Evolutionary conservation across 2,113 vertebrate species (phyloP).

Genomic region (Tupaia chinensis): DNA sequence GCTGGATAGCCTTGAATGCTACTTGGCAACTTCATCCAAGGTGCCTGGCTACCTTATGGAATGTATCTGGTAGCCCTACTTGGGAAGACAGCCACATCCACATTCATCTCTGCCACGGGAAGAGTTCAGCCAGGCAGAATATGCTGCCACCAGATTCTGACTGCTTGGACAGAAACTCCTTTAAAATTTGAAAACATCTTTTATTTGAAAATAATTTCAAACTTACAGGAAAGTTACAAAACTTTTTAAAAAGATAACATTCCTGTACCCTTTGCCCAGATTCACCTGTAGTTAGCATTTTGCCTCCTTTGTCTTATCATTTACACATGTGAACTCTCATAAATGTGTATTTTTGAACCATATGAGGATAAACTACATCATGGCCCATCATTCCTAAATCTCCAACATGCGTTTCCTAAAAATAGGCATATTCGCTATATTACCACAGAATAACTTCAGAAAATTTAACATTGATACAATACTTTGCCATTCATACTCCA

Average conservation of each 20-base stretch:
- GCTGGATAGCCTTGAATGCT: background rate
- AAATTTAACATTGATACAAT: slow-evolving; percentile 40
- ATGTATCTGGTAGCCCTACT: background rate
- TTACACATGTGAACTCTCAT: background rate
- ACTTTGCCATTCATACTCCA: background rate
- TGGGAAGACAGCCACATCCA: slow-evolving; percentile 3
- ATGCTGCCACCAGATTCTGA: slow-evolving; percentile 36
- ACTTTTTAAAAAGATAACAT: slow-evolving; percentile 50
- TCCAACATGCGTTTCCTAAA: background rate
- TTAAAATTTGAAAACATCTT: slow-evolving; percentile 48
- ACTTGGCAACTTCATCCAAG: background rate
- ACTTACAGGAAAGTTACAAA: slow-evolving; percentile 41
- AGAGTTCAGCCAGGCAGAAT: slow-evolving; percentile 42
- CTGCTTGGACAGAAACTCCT: slow-evolving; percentile 47
- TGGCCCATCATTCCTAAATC: slow-evolving; percentile 23
- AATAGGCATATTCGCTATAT: slow-evolving; percentile 18
- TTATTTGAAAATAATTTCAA: slow-evolving; percentile 65
- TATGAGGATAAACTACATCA: slow-evolving; percentile 34
- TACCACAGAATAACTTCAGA: slow-evolving; percentile 10
- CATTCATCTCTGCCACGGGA: background rate
- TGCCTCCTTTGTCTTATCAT: slow-evolving; percentile 14
- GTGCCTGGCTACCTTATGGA: background rate
- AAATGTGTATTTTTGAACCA: background rate
- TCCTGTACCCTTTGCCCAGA: background rate
- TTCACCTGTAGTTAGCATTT: slow-evolving; percentile 40